Evolutionary conservation across 1,140 invertebrate species (phyloP), one percentile per base, ranked within the genome.

Genomic region (Philotrypesis tridentata): DNA sequence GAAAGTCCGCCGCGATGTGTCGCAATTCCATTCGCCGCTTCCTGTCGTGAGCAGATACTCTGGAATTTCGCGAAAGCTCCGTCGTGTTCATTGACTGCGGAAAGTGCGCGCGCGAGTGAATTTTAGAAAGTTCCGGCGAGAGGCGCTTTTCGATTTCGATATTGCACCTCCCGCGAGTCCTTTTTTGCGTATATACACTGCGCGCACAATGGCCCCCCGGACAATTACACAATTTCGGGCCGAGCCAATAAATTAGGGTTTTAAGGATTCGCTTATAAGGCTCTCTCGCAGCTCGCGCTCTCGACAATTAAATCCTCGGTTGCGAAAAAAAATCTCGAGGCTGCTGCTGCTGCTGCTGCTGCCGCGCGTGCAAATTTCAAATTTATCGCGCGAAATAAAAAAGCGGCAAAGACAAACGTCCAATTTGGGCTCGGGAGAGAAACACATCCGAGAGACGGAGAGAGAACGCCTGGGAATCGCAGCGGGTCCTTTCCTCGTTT

Each of bases 361-460:
- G n/a, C 67, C 17, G 27, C n/a, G 40, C 67, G 80, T 70, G 73
- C 72, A 82, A 82, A 82, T 76, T 82, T 82, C 55, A 82, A 82
- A 76, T 82, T 82, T 82, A 82, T 82, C 67, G 74, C 48, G 80
- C 80, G 72, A 70, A 80, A 80, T 74, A 74, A 80, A 80, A 71
- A 68, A 40, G 68, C 43, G 55, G 55, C 12, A 73, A 70, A 73
- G 78, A 80, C 71, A 80, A 80, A 74, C 79, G 79, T 61, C 71
- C 71, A 74, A 80, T 80, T 80, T 80, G 27, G 71, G 29, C n/a
- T 8, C 9, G 65, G 12, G n/a, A n/a, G n/a, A 40, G n/a, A 71
- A 78, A 55, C 43, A 78, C 21, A 55, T n/a, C 37, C 5, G 61
- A 63, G 31, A 48, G n/a, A 27, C 8, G 48, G 61, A 63, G 12